Conservation (phyloP, 2,113 vertebrate genomes). For the Tragelaphus strepsiceros region DNA sequence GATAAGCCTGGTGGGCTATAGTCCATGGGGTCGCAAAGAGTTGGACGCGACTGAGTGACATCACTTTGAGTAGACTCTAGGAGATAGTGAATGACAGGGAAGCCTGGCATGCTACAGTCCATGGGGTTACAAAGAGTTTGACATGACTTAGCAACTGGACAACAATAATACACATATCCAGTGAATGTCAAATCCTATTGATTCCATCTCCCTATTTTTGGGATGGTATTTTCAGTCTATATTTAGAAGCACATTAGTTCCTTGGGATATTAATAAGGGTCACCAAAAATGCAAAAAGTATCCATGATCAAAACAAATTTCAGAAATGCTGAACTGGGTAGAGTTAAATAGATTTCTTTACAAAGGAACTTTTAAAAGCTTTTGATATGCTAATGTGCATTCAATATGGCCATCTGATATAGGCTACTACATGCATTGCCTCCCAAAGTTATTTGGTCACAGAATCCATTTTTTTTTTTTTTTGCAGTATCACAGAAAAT, state of each 20-base stretch:
- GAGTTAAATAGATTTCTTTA: slow-evolving; percentile 35
- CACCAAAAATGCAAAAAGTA: neutral
- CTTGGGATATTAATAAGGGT: neutral
- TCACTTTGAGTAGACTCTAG: neutral
- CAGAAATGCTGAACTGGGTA: neutral
- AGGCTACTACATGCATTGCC: neutral
- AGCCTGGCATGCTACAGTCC: neutral
- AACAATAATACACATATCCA: neutral
- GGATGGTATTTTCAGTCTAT: neutral
- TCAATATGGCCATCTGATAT: neutral
- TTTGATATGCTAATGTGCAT: neutral
- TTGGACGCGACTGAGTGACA: too few relatives aligned
- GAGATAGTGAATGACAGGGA: neutral
- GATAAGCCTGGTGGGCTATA: too few relatives aligned
- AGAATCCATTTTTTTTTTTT: neutral
- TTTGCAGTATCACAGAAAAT: neutral
- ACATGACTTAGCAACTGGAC: neutral
- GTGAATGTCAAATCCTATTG: neutral
- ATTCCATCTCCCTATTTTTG: neutral
- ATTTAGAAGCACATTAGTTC: slow-evolving; percentile 22
- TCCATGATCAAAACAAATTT: slow-evolving; percentile 2
- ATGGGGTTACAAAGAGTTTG: neutral
- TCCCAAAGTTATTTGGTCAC: neutral
- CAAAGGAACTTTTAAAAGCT: neutral
- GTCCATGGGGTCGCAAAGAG: too few relatives aligned